phyloP scores from a whole-genome alignment of 1,140 invertebrate species.

The Drosophila virilis region DNA sequence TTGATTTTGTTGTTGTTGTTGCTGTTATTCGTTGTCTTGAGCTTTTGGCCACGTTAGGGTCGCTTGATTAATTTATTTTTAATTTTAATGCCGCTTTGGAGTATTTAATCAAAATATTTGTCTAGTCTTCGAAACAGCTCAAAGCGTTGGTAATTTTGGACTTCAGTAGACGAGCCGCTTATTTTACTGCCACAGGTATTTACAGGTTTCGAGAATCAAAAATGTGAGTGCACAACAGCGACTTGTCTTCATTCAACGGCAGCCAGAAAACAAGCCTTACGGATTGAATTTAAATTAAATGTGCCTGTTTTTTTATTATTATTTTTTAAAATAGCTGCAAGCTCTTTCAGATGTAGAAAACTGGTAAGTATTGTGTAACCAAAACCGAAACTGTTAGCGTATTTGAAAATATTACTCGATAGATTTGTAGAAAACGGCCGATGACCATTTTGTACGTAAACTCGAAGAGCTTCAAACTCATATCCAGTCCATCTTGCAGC shows the following conservation, averaged over 20 bases:
- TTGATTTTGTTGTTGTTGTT: slow-evolving; percentile 4
- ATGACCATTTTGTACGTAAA: too few species aligned
- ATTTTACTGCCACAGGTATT: slow-evolving; percentile 1
- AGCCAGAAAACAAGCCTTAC: slow-evolving; percentile 2
- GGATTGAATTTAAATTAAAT: neutral
- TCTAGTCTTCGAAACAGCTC: slow-evolving; percentile 18
- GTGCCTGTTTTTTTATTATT: neutral
- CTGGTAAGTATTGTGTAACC: too few species aligned
- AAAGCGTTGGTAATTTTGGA: slow-evolving; percentile 37
- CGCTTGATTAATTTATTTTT: slow-evolving; percentile 58
- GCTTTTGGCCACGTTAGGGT: slow-evolving; percentile 35
- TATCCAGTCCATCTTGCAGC: too few species aligned
- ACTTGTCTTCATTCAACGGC: slow-evolving; percentile 40
- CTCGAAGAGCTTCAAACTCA: too few species aligned
- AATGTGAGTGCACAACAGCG: too few species aligned
- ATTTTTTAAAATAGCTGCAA: slow-evolving; percentile 9
- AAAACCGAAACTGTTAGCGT: too few species aligned
- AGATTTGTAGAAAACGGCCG: too few species aligned
- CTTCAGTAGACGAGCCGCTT: neutral
- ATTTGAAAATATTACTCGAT: too few species aligned
- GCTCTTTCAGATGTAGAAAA: neutral
- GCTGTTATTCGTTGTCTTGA: neutral
- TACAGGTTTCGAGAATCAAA: slow-evolving; percentile 19
- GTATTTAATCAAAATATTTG: slow-evolving; percentile 56
- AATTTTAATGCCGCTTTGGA: slow-evolving; percentile 46